A percentile compares a stretch with the other conserved stretches of the same genome.
Conservation (phyloP, 2,888 invertebrate species). For the Spatulosminthurus flaviceps region DNA sequence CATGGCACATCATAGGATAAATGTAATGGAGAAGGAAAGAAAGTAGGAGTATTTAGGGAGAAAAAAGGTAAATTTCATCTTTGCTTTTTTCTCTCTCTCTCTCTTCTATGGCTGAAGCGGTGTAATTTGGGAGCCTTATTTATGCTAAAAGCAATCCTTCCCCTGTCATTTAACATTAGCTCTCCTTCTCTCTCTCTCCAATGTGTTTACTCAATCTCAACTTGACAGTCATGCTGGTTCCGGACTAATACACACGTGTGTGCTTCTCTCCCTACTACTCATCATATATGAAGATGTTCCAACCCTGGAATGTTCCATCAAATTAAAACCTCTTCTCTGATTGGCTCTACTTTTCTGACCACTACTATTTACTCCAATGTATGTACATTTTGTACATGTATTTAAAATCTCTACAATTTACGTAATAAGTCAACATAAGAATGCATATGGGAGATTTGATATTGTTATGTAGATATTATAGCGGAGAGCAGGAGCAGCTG, state of each 20-base stretch:
- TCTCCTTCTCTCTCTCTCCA: not conserved
- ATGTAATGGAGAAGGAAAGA: too few species aligned
- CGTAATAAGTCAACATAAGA: too few species aligned
- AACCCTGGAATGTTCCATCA: too few species aligned
- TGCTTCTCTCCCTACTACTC: not conserved
- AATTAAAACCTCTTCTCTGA: too few species aligned
- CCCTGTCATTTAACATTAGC: not conserved
- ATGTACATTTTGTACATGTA: too few species aligned
- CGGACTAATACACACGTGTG: not conserved
- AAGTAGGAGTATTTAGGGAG: too few species aligned
- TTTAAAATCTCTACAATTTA: too few species aligned
- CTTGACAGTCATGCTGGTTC: not conserved
- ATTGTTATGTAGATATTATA: not conserved
- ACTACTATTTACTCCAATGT: too few species aligned
- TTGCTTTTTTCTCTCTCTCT: not conserved
- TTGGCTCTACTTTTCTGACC: too few species aligned
- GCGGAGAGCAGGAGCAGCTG: not conserved
- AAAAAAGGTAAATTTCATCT: not conserved
- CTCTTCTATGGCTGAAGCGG: not conserved
- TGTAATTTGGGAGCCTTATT: constrained; percentile 25
- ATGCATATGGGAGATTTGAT: too few species aligned
- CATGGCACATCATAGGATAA: too few species aligned
- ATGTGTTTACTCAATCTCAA: constrained; percentile 26
- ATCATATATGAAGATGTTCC: not conserved
- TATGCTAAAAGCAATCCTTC: constrained; percentile 26